Evolutionary conservation across 2,113 vertebrate species (phyloP), one percentile per base, ranked within the genome.

Genomic region (Gadus chalcogrammus): DNA sequence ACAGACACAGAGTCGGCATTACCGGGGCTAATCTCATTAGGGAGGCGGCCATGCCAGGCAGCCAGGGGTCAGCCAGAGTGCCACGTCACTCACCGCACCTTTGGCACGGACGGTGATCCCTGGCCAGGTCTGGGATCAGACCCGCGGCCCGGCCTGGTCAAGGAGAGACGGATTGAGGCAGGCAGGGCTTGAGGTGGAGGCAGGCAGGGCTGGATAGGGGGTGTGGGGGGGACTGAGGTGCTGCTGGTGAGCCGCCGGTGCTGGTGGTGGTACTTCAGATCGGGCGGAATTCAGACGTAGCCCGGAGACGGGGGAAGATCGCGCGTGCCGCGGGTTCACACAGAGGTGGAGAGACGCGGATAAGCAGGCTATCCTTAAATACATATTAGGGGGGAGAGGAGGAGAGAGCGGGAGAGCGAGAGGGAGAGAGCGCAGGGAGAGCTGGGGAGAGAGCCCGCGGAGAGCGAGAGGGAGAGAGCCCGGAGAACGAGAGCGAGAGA

Each of bases 11-110:
- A 90, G 89, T 89, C 89, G 86, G 90, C 89, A 92, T 92, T 91
- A 92, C 88, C 89, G 88, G 42, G 56, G 85, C 82, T 92, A 93
- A 93, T 93, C 91, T 91, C 90, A 92, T 93, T 93, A 92, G 88
- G 87, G 89, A 88, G 84, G 85, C 76, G 74, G 85, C 72, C 84
- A 80, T 90, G 90, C 91, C 90, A 92, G 89, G 83, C 79, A 85
- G 86, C 75, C 78, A 85, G 79, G 85, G 91, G 91, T 93, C 92
- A 91, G 89, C 90, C 91, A 92, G 91, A 92, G 91, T 92, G 89
- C 87, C 90, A 92, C 89, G 85, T 91, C 91, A 91, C 86, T 93
- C 91, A 92, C 53, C 52, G 71, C 85, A 92, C 91, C 91, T 92
- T 91, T 90, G 90, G 88, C 85, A 90, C 79, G 42, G 42, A 83